Conservation (phyloP, 2,797 vertebrate species). For the Nannoperca australis region DNA sequence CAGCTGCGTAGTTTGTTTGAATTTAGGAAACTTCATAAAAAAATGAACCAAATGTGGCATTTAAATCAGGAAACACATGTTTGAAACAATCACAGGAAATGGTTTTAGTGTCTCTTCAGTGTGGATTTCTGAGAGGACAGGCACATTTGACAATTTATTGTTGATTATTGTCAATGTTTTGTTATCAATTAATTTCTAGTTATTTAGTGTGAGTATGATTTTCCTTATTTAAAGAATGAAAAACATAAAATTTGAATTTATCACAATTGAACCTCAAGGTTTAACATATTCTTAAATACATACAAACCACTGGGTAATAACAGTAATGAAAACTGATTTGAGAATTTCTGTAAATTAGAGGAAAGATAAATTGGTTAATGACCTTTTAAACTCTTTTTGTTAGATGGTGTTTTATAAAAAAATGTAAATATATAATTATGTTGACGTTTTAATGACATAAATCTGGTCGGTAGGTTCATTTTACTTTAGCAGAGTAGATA, state of each 20-base stretch:
- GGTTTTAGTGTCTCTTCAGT: conserved; percentile 4
- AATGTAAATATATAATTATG: conserved; percentile 2
- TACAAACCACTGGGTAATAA: neutral
- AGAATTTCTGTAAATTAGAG: conserved; percentile 17
- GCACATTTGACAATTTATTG: neutral
- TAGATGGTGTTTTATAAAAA: conserved; percentile 11
- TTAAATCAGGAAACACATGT: neutral
- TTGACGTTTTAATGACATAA: conserved; percentile 16
- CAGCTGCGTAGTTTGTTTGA: conserved; percentile 4
- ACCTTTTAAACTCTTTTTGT: neutral
- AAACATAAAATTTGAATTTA: conserved; percentile 7
- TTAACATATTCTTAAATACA: neutral
- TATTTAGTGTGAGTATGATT: neutral
- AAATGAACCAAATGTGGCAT: conserved; percentile 1
- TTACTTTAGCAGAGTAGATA: neutral
- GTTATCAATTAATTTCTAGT: neutral
- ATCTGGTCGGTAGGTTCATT: neutral
- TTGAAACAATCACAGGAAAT: conserved; percentile 27
- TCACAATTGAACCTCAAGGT: neutral
- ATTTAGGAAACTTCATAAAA: conserved; percentile 1
- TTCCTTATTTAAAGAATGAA: conserved; percentile 13
- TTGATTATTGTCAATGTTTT: neutral
- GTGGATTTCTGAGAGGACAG: neutral
- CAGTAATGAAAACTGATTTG: neutral
- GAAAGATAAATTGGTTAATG: neutral